Percentiles rank a stretch among this genome's conserved stretches.
Conservation (phyloP, 2,888 invertebrate species). For the Bursaphelenchus okinawaensis region DNA sequence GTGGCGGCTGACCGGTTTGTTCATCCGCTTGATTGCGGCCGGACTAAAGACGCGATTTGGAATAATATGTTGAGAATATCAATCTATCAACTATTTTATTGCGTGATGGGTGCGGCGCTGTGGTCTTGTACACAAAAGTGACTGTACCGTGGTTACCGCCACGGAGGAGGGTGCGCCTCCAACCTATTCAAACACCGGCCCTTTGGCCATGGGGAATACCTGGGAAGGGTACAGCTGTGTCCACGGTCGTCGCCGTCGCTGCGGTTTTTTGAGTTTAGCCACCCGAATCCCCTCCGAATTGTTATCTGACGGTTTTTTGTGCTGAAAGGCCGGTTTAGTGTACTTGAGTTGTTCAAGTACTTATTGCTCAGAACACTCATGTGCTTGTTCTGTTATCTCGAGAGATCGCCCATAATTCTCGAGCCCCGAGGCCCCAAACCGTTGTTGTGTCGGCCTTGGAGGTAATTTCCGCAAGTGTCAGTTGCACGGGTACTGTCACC, state of each 20-base stretch:
- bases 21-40: neutral
- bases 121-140: neutral
- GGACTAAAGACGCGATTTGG: neutral
- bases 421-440: neutral
- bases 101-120: neutral
- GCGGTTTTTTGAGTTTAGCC: neutral
- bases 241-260: neutral
- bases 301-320: neutral
- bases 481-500: neutral
- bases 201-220: neutral
- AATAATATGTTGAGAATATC: neutral
- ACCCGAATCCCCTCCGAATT: neutral
- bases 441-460: neutral
- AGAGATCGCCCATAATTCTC: neutral
- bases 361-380: neutral
- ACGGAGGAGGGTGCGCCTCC: neutral
- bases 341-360: slow-evolving; percentile 12
- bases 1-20: neutral
- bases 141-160: neutral
- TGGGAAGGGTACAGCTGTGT: neutral
- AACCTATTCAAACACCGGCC: slow-evolving; percentile 11
- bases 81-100: neutral
- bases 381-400: neutral
- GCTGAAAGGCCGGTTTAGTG: slow-evolving; percentile 7
- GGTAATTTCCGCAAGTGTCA: neutral